Base-by-base conservation (phyloP, 2,113 vertebrate species). In the Illadopsis cleaveri region DNA sequence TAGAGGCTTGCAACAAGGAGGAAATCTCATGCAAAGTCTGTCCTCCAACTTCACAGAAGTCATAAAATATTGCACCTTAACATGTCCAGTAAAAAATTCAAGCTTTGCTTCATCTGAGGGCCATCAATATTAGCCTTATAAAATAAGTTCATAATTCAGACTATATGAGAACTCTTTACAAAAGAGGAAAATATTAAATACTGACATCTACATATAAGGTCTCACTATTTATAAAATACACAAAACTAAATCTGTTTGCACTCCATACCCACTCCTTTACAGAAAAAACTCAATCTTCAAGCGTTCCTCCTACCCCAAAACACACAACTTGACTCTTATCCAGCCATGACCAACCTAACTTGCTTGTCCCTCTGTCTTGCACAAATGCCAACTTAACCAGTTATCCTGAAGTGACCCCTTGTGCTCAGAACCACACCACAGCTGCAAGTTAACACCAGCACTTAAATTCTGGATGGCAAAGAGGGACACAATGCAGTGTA, bases 241-340 rank as follows among this genome's bases (percentile, higher is more conserved):
- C 16, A 80, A 69, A 45, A 48, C 31, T 61, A 19, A 22, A 44
- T 35, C 25, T 40, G 12, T 31, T 58, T n/a, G 15, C 31, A 30
- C 3, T 80, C 40, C 68, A 23, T 5, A 56, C 1, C 3, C 11
- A 72, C 24, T 35, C 18, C 30, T 64, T 45, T 30, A 78, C 5
- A 42, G 17, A 28, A 70, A 87, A 40, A 10, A 7, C 18, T 37
- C 47, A 12, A n/a, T 7, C 47, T 78, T 75, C 27, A 66, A 69
- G 28, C 2, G 4, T 2, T 69, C 17, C 23, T 37, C 8, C 15
- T 1, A 8, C 15, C 11, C 9, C 1, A 2, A 47, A 27, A 72
- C 5, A 9, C 13, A 53, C 14, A 33, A 57, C 12, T 28, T n/a
- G 24, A 21, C 40, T 54, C 22, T 54, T 35, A 56, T 23, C 11